phyloP scores from a whole-genome alignment of 2,797 vertebrate species.

The Catharus ustulatus region DNA sequence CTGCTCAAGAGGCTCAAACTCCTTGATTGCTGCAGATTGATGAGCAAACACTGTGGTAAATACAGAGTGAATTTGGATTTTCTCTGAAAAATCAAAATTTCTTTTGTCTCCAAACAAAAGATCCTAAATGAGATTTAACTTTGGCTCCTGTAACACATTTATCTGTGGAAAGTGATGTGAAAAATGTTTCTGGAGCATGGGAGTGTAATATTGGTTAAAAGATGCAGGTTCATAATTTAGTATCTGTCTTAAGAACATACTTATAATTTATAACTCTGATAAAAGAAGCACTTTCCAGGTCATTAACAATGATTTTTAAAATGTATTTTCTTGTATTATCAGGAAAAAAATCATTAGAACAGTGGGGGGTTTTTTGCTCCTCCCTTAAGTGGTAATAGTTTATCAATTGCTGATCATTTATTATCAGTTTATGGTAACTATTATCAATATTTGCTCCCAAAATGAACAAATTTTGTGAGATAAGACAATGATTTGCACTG shows the following conservation, averaged over 20 bases:
- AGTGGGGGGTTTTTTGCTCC: fast-evolving
- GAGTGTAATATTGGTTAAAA: neutral
- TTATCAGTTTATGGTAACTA: neutral
- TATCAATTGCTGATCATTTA: neutral
- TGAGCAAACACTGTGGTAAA: neutral
- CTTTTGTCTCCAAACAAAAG: neutral
- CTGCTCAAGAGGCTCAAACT: neutral
- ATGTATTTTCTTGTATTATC: neutral
- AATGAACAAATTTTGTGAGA: neutral
- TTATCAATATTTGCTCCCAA: neutral
- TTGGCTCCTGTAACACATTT: neutral
- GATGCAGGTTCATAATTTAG: neutral
- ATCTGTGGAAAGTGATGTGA: neutral
- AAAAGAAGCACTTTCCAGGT: neutral
- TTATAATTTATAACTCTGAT: neutral
- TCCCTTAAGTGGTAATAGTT: neutral
- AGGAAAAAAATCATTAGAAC: neutral
- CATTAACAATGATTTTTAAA: neutral
- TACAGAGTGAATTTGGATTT: neutral
- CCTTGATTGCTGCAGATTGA: neutral
- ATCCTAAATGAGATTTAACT: neutral
- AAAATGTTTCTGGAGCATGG: neutral
- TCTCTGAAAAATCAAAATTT: neutral
- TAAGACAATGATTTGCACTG: neutral
- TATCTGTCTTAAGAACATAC: neutral